Conservation (phyloP, 2,888 invertebrate genomes). For the Gandaritis pyraliata region DNA sequence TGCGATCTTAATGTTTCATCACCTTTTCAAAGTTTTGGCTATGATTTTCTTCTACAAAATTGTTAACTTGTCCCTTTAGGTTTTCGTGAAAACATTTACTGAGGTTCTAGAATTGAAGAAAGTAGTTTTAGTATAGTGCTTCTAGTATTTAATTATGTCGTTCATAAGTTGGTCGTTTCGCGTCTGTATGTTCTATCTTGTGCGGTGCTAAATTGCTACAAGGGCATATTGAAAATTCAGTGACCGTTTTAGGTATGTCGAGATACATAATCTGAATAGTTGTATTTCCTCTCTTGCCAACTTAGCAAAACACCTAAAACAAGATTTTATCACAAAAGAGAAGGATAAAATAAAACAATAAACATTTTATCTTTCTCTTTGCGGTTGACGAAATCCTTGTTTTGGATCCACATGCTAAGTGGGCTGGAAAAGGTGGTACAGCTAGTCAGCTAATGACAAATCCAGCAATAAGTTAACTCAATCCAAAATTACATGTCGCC, state of each 20-base stretch:
- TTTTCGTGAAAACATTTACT: background rate
- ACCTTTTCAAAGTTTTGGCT: background rate
- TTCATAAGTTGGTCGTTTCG: background rate
- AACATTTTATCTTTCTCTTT: no score
- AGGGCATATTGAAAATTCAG: background rate
- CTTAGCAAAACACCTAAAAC: no score
- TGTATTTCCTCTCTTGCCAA: no score
- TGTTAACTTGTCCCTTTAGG: background rate
- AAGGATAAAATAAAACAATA: no score
- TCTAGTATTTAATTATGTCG: background rate
- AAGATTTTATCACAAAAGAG: no score
- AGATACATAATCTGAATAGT: no score
- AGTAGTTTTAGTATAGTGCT: slow-evolving; percentile 1
- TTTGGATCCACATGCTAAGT: no score
- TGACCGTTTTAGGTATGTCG: no score
- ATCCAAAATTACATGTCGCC: background rate
- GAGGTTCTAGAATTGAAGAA: background rate
- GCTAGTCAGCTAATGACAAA: background rate
- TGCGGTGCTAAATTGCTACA: background rate
- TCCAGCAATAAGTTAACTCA: background rate
- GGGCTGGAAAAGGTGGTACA: no score
- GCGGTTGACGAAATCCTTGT: no score
- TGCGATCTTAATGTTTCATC: background rate
- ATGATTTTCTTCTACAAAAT: background rate
- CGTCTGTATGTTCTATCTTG: background rate